Conservation (phyloP, 1,140 invertebrate species). For the Drosophila orosa region DNA sequence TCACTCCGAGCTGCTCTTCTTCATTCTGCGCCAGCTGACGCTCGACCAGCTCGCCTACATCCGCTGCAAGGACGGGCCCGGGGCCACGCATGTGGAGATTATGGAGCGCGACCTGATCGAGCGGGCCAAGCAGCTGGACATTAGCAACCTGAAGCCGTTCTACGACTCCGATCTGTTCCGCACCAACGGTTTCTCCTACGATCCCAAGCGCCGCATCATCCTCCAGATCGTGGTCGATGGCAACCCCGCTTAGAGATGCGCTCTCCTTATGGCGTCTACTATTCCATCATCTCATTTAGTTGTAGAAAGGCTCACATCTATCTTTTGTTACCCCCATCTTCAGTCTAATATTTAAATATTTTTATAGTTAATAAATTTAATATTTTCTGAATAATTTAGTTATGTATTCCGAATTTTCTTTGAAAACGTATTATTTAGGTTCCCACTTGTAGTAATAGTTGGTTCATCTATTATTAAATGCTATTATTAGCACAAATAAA, state of each 20-base stretch:
- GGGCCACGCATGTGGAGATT: slow-evolving; percentile 92
- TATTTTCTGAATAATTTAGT: neutral
- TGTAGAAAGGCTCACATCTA: slow-evolving; percentile 12
- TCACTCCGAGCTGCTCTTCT: slow-evolving; percentile 97
- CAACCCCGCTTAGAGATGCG: slow-evolving; percentile 49
- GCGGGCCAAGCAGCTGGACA: slow-evolving; percentile 96
- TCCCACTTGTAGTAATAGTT: too few relatives aligned
- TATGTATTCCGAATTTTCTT: too few relatives aligned
- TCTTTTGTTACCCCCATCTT: slow-evolving; percentile 45
- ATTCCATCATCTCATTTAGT: slow-evolving; percentile 57
- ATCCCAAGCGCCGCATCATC: slow-evolving; percentile 93
- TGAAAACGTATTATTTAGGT: too few relatives aligned
- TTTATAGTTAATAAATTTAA: slow-evolving; percentile 20
- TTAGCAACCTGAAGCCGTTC: slow-evolving; percentile 95
- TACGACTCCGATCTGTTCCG: slow-evolving; percentile 96
- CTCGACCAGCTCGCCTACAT: slow-evolving; percentile 96
- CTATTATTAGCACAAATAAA: too few relatives aligned
- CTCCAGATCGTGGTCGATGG: slow-evolving; percentile 90
- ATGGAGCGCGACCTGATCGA: slow-evolving; percentile 96
- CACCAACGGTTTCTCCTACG: slow-evolving; percentile 95
- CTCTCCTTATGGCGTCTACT: neutral
- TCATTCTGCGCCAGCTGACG: slow-evolving; percentile 96
- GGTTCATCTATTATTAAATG: too few relatives aligned
- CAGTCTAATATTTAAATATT: slow-evolving; percentile 46
- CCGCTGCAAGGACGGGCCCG: slow-evolving; percentile 90